Conservation (phyloP, 1,140 invertebrate genomes). For the Nixonia krombeini region DNA sequence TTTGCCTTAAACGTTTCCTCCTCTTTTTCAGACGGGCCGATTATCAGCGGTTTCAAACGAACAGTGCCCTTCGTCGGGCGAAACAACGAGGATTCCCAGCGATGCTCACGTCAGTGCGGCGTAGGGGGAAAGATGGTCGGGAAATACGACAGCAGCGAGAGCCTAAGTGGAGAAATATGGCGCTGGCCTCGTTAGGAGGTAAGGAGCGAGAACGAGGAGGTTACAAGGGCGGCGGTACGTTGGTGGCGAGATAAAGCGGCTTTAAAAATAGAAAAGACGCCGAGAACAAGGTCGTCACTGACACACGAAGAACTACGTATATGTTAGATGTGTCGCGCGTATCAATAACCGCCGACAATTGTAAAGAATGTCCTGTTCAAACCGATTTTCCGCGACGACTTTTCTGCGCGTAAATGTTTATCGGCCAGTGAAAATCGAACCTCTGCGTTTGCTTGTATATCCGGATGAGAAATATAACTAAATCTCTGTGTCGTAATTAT, state of each 20-base stretch:
- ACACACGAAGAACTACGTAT: conserved; percentile 3
- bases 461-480: too few relatives aligned
- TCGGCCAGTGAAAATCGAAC: too few relatives aligned
- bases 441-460: too few relatives aligned
- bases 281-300: conserved; percentile 21
- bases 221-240: conserved; percentile 3
- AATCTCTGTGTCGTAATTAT: too few relatives aligned
- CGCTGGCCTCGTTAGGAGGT: conserved; percentile 23
- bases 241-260: conserved; percentile 19
- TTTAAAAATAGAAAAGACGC: conserved; percentile 25
- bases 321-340: conserved; percentile 2
- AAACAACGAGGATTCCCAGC: too few relatives aligned
- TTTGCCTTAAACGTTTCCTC: too few relatives aligned
- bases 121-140: background rate
- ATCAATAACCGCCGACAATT: conserved; percentile 2
- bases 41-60: too few relatives aligned
- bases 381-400: too few relatives aligned
- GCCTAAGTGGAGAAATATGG: conserved; percentile 19
- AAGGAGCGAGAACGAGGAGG: conserved; percentile 19
- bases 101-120: background rate
- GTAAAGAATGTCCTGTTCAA: too few relatives aligned
- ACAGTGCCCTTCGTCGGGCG: too few relatives aligned
- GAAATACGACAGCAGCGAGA: background rate
- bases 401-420: too few relatives aligned
- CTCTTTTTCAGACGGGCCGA: too few relatives aligned